Percentiles rank a stretch among this genome's conserved stretches.
These are phyloP conservation scores for Lepeophtheirus salmonis DNA, from an alignment of 1,140 invertebrate species.

Conservation along the genomic window DNA sequence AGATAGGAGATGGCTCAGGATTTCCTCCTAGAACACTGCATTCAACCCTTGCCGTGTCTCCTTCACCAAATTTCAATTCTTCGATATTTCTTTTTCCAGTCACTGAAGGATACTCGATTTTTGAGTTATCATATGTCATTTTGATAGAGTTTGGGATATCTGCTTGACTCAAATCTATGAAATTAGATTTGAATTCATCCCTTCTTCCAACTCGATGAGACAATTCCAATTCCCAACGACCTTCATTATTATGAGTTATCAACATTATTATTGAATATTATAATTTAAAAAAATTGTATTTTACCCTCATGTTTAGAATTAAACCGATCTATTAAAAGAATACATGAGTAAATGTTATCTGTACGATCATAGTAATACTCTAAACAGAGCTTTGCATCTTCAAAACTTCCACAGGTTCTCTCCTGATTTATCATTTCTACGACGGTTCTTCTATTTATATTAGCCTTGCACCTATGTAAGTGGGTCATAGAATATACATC, in stretches of 20 bases:
- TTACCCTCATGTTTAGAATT: not conserved
- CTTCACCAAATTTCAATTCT: not conserved
- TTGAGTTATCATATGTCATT: not conserved
- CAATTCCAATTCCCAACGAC: not conserved
- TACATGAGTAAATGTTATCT: not conserved
- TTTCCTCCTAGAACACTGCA: not conserved
- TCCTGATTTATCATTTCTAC: not conserved
- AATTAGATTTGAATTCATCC: not conserved
- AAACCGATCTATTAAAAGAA: not conserved
- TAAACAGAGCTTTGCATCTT: not conserved
- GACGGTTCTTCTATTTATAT: not conserved
- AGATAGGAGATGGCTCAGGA: not conserved
- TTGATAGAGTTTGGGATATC: not conserved
- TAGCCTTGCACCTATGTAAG: not conserved
- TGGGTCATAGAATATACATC: not conserved
- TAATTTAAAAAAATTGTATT: too few species aligned
- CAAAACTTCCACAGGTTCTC: not conserved
- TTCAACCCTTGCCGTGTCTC: not conserved
- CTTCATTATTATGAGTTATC: too few species aligned
- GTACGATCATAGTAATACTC: not conserved
- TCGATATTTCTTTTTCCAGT: not conserved
- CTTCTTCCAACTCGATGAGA: not conserved
- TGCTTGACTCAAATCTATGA: not conserved
- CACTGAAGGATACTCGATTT: not conserved
- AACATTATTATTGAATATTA: not conserved